These are phyloP conservation scores for Gymnothorax javanicus DNA, from an alignment of 2,797 vertebrate genomes.

Conservation along the genomic window DNA sequence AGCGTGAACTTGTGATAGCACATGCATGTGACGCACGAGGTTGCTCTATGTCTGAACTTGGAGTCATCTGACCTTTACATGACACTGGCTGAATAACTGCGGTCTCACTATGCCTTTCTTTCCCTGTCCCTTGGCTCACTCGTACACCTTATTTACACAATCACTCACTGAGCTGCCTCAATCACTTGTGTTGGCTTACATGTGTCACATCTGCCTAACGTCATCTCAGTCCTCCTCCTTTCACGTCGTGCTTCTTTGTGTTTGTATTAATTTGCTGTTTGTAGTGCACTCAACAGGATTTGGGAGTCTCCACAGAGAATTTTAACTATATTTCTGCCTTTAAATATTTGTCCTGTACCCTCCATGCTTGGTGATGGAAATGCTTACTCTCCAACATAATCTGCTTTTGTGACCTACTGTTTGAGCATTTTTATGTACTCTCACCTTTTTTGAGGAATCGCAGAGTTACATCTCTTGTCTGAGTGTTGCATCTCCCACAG, in stretches of 20 bases:
- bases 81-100: neutral
- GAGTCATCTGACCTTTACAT: neutral
- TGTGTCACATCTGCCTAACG: too few species aligned
- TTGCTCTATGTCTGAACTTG: neutral
- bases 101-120: neutral
- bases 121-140: neutral
- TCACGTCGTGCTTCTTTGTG: neutral
- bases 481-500: too few species aligned
- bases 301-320: neutral
- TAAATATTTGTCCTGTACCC: neutral
- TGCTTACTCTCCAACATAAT: too few species aligned
- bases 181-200: neutral
- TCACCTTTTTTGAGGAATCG: too few species aligned
- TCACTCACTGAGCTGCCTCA: neutral
- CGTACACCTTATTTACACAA: neutral
- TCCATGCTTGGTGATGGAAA: neutral
- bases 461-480: too few species aligned
- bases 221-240: too few species aligned
- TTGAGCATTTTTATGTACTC: too few species aligned
- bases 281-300: neutral
- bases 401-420: too few species aligned
- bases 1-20: neutral
- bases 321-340: too few species aligned
- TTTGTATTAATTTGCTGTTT: neutral
- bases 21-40: neutral